Percentiles rank a stretch among this genome's conserved stretches.
phyloP scores from a whole-genome alignment of 2,888 invertebrate species.

The Alsophila aescularia region DNA sequence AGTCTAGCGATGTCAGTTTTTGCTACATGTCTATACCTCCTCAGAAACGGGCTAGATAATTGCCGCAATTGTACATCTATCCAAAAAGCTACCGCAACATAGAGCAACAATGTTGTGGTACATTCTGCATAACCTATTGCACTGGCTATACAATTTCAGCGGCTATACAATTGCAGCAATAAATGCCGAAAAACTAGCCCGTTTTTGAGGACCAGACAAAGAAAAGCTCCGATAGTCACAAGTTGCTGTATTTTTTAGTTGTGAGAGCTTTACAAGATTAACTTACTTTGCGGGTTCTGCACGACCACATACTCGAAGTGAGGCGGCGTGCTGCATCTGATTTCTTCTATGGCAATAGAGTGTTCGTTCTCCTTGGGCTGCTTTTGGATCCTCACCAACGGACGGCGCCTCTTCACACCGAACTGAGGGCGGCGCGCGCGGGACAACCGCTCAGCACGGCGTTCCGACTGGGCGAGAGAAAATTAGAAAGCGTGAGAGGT shows the following conservation, averaged over 20 bases:
- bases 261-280: not conserved
- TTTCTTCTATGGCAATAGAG: conserved; percentile 60
- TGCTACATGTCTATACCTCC: too few relatives aligned
- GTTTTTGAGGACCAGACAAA: too few relatives aligned
- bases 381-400: conserved; percentile 60
- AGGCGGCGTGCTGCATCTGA: conserved; percentile 67
- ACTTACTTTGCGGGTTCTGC: conserved; percentile 71
- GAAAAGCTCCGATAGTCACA: not conserved
- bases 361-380: conserved; percentile 74
- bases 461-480: conserved; percentile 72
- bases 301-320: conserved; percentile 68
- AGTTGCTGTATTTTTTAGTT: not conserved
- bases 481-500: too few relatives aligned
- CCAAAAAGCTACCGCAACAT: too few relatives aligned
- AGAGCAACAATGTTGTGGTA: too few relatives aligned
- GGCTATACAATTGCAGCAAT: too few relatives aligned
- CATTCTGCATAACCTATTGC: too few relatives aligned
- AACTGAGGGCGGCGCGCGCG: conserved; percentile 75
- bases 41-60: too few relatives aligned
- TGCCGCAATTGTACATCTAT: too few relatives aligned
- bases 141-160: too few relatives aligned
- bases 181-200: too few relatives aligned
- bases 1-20: too few relatives aligned
- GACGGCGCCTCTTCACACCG: conserved; percentile 69
- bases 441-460: conserved; percentile 73